A percentile compares a stretch with the other conserved stretches of the same genome.
Conservation (phyloP, 2,797 vertebrate genomes). For the Orientallactaga sibirica region DNA sequence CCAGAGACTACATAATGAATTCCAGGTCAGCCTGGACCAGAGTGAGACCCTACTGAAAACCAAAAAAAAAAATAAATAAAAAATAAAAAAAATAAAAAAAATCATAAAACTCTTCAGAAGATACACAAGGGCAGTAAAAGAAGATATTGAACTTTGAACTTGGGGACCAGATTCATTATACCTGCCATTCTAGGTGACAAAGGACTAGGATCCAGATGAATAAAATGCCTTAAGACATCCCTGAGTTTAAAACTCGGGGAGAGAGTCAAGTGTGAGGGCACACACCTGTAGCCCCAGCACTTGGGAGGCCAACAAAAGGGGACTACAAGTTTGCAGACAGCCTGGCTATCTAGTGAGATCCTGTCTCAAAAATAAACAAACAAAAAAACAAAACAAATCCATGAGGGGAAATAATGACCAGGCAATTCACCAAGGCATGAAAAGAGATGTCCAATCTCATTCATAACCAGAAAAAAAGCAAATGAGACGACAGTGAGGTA, state of each 20-base stretch:
- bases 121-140: neutral
- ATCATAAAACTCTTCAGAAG: neutral
- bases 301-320: neutral
- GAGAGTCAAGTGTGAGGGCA: neutral
- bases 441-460: neutral
- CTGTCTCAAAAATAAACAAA: neutral
- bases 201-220: neutral
- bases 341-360: neutral
- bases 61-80: too few species aligned
- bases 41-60: too few species aligned
- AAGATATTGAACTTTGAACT: neutral
- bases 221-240: neutral
- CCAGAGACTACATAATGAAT: too few species aligned
- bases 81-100: too few species aligned
- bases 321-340: neutral
- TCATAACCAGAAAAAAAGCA: neutral
- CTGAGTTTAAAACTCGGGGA: neutral
- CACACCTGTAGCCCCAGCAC: neutral
- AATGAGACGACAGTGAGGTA: neutral
- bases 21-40: too few species aligned
- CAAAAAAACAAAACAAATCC: neutral
- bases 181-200: neutral
- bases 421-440: neutral
- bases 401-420: rapidly evolving
- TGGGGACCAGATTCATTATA: neutral